Evolutionary conservation across 2,797 vertebrate genomes (phyloP).

Genomic region (Halcyon chelicuti): DNA sequence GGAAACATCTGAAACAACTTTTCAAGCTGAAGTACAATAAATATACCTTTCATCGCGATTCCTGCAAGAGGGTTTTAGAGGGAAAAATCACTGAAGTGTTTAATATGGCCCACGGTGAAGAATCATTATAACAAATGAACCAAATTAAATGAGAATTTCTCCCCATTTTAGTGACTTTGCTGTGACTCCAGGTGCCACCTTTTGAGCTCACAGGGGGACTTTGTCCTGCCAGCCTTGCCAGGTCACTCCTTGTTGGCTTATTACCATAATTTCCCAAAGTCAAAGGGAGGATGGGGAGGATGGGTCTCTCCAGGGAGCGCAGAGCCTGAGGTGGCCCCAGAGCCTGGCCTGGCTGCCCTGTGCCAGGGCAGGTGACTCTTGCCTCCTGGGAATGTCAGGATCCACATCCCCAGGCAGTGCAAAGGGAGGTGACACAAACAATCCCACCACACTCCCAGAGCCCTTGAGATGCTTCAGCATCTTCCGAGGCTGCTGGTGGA

Average conservation of each 20-base stretch:
- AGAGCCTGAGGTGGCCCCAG: accelerated
- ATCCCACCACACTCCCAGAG: not conserved
- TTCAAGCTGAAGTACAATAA: conserved; percentile 88
- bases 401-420: not conserved
- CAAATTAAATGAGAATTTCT: conserved; percentile 53
- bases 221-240: not conserved
- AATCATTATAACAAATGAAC: conserved; percentile 62
- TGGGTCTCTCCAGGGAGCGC: accelerated
- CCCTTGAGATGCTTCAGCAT: not conserved
- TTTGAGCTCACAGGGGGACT: not conserved
- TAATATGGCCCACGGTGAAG: conserved; percentile 59
- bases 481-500: not conserved
- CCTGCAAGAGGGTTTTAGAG: conserved; percentile 78
- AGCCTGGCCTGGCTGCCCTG: not conserved
- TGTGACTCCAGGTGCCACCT: conserved; percentile 36
- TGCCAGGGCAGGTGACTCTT: accelerated
- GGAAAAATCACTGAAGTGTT: conserved; percentile 72
- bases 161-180: conserved; percentile 3
- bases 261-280: accelerated
- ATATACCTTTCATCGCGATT: conserved; percentile 91
- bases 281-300: not conserved
- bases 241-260: accelerated
- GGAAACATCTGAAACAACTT: conserved; percentile 96
- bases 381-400: accelerated
- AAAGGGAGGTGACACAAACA: accelerated